These are phyloP conservation scores for Centropus bengalensis DNA, from an alignment of 2,113 vertebrate genomes.

Conservation along the genomic window DNA sequence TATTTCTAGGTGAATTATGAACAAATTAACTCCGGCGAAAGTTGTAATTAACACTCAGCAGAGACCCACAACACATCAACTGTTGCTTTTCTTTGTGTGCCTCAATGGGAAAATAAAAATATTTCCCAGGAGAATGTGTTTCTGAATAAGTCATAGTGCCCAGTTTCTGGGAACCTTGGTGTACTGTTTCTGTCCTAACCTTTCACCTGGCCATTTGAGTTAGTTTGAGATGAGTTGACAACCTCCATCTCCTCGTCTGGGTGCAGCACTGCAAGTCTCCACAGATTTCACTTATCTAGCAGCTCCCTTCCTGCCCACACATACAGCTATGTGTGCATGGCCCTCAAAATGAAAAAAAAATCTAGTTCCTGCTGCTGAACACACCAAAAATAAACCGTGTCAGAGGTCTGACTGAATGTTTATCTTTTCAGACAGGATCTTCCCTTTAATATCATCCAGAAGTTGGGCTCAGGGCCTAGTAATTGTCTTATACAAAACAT, in stretches of 20 bases:
- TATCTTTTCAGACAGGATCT: not conserved
- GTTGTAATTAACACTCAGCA: not conserved
- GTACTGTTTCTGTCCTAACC: not conserved
- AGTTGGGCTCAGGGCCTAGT: not conserved
- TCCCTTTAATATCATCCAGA: not conserved
- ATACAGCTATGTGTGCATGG: fast-evolving
- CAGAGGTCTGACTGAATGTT: not conserved
- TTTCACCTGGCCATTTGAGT: not conserved
- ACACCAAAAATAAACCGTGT: not conserved
- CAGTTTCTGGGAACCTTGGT: not conserved
- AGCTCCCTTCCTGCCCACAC: not conserved
- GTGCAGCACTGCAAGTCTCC: not conserved
- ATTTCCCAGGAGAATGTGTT: not conserved
- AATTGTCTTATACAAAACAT: not conserved
- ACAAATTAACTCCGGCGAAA: not conserved
- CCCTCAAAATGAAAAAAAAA: not conserved
- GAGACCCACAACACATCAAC: not conserved
- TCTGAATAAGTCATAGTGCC: not conserved
- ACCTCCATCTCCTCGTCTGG: not conserved
- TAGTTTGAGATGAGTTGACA: not conserved
- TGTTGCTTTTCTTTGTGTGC: not conserved
- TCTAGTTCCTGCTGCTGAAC: not conserved
- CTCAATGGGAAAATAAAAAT: not conserved
- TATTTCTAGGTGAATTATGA: not conserved
- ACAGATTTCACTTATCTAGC: fast-evolving